These are phyloP conservation scores for Mesocentrotus franciscanus DNA, from an alignment of 53 echinoderm and acorn worm genomes.

Conservation along the genomic window DNA sequence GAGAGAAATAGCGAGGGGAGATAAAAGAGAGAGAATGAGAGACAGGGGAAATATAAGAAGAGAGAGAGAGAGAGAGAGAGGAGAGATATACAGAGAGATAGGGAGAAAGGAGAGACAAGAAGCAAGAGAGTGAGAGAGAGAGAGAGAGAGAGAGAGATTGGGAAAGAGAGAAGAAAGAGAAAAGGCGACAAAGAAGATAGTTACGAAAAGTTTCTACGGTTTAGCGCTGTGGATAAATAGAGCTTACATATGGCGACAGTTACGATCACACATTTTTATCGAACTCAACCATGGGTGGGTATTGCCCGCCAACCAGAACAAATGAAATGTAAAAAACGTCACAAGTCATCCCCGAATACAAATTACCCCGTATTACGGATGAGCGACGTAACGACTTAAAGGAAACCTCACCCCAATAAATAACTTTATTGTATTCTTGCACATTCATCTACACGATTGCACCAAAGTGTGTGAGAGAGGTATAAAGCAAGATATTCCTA, in stretches of 20 bases:
- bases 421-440: no score
- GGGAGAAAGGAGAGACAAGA: not conserved
- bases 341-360: not conserved
- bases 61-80: not conserved
- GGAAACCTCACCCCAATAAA: no score
- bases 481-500: no score
- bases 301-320: not conserved
- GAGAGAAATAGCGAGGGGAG: not conserved
- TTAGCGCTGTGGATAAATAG: not conserved
- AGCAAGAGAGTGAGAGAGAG: not conserved
- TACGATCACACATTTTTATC: not conserved
- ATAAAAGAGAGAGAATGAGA: not conserved
- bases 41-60: not conserved
- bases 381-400: not conserved
- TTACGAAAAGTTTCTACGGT: not conserved
- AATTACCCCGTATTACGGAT: not conserved
- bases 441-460: no score
- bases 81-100: not conserved
- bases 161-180: not conserved
- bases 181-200: not conserved
- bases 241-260: not conserved
- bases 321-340: constrained; percentile 1
- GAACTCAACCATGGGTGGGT: not conserved
- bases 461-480: no score
- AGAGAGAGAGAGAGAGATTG: not conserved